Conservation (phyloP, 1,140 invertebrate genomes). For the Sitobion miscanthi region DNA sequence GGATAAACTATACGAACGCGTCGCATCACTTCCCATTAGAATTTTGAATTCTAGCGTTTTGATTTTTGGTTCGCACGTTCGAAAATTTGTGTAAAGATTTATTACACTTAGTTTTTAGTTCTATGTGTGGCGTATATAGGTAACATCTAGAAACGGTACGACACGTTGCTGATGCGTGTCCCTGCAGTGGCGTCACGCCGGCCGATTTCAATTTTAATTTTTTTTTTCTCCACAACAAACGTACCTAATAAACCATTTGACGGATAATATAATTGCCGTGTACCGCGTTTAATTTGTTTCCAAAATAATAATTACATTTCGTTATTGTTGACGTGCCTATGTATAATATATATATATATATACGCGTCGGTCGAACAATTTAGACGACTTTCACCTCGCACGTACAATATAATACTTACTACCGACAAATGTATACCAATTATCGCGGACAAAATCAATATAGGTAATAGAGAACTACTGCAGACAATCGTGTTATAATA, state of each 20-base stretch:
- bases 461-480: neutral
- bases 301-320: neutral
- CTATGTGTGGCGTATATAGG: neutral
- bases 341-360: neutral
- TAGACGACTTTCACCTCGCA: neutral
- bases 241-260: neutral
- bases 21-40: neutral
- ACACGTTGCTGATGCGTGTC: conserved; percentile 30
- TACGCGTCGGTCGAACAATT: neutral
- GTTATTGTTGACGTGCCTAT: neutral
- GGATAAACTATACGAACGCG: neutral
- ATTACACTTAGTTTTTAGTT: neutral
- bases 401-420: neutral
- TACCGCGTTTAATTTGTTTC: conserved; percentile 37
- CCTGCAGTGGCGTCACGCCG: neutral
- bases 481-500: neutral
- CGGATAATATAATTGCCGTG: conserved; percentile 16
- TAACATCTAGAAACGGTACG: neutral
- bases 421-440: neutral
- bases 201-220: neutral
- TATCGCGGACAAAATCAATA: neutral
- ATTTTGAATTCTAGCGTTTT: neutral
- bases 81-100: neutral
- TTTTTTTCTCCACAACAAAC: neutral
- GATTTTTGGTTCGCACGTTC: neutral